Evolutionary conservation across 1,140 invertebrate species (phyloP).

Genomic region (Agrypnia vestita): DNA sequence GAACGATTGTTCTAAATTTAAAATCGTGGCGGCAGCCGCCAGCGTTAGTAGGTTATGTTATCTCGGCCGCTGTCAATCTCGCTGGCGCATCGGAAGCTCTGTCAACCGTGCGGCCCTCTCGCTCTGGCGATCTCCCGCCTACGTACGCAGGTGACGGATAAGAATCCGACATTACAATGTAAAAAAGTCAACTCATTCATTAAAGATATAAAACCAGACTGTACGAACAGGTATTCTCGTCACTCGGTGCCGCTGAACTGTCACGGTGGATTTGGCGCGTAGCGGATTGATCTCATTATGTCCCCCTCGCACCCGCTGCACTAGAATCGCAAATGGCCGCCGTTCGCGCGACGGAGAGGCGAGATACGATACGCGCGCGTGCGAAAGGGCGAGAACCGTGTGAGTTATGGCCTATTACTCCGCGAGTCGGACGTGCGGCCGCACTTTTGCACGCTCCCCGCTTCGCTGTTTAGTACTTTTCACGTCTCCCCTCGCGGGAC

Average conservation of each 20-base stretch:
- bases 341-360: not conserved
- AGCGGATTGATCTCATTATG: not conserved
- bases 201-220: not conserved
- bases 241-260: not conserved
- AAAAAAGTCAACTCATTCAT: not conserved
- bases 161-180: not conserved
- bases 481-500: not conserved
- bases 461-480: not conserved
- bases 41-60: conserved; percentile 42
- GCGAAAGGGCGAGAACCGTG: not conserved
- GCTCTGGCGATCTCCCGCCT: not conserved
- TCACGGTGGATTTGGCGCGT: not conserved
- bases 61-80: conserved; percentile 47
- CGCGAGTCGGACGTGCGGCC: conserved; percentile 23
- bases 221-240: not conserved
- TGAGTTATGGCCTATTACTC: conserved; percentile 31
- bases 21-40: conserved; percentile 1
- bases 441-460: not conserved
- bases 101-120: conserved; percentile 29
- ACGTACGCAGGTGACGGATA: not conserved
- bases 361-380: not conserved
- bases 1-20: not conserved
- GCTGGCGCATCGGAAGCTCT: conserved; percentile 35
- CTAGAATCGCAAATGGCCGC: conserved; percentile 50
- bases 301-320: conserved; percentile 38